These are phyloP conservation scores for Phrynocephalus guinanensis DNA, from an alignment of 2,797 vertebrate species.

Conservation along the genomic window DNA sequence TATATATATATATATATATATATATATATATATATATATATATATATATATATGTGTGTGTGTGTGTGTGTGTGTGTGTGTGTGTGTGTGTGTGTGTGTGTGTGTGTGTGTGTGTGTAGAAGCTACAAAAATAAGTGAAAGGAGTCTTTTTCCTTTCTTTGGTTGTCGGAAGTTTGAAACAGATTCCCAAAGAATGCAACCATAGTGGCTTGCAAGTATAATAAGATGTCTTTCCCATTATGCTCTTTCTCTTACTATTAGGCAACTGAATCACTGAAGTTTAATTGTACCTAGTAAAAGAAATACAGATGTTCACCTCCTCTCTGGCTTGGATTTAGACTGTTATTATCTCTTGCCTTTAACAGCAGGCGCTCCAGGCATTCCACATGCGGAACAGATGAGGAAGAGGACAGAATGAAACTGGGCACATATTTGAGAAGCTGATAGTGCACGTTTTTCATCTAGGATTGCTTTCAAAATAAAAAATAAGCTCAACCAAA, in stretches of 20 bases:
- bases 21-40: too few relatives aligned
- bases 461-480: neutral
- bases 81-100: too few relatives aligned
- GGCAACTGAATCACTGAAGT: neutral
- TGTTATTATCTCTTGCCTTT: constrained; percentile 5
- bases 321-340: neutral
- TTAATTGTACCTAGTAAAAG: constrained; percentile 11
- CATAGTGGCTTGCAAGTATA: neutral
- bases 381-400: rapidly evolving
- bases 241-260: neutral
- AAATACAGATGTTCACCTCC: neutral
- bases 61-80: too few relatives aligned
- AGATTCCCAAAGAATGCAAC: constrained; percentile 31
- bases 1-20: neutral
- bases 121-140: constrained; percentile 32
- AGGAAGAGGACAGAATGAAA: neutral
- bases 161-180: constrained; percentile 19
- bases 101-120: too few relatives aligned
- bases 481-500: neutral
- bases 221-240: constrained; percentile 3
- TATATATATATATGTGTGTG: too few relatives aligned
- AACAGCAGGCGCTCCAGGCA: neutral
- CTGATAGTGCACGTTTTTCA: neutral
- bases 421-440: neutral
- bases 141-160: neutral